Base-by-base conservation (phyloP, 2,888 invertebrate genomes). In the Tricholauxania praeusta region DNA sequence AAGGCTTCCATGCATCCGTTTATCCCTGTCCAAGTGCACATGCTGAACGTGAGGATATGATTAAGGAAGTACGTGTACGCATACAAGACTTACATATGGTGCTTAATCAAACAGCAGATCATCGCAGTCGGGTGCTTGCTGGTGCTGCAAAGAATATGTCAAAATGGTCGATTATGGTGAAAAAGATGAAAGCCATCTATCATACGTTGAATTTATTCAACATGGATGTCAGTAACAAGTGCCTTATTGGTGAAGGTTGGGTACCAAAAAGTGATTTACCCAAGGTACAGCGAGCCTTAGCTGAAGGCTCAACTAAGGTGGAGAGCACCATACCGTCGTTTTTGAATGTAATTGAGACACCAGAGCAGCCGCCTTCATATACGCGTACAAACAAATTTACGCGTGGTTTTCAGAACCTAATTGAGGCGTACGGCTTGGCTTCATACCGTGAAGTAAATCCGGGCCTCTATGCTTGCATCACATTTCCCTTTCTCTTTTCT, bases 401-500 rank as follows among this genome's bases (percentile, higher is more conserved):
- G 0, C 89, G 89, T 78, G 97, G 96, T 70, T 98, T 98, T 90
- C 98, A 98, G 88, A 92, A 91, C 84, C 91, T 98, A 79, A 96
- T 98, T 79, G 96, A 98, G 87, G 91, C 98, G 0, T 98, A 98
- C 84, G 98, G 97, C 73, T 92, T 97, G 39, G 95, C 97, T 71
- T 93, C 93, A 49, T 98, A 98, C 87, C 90, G 96, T 75, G 98
- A 98, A 89, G 94, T 94, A 75, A 98, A 97, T 89, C 96, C 96
- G 80, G 96, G 95, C 14, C 90, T 94, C 2, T 96, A 94, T 88
- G 94, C 95, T 22, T 92, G 95, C 82, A 94, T 98, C 77, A 96
- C 96, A 0, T 98, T 98, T 89, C 98, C 98, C 12, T 98, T 98
- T 89, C 88, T 98, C 57, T 98, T 98, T 88, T 96, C 95, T 63